Evolutionary conservation across 2,113 vertebrate species (phyloP).

Genomic region (Phyllostomus hastatus): DNA sequence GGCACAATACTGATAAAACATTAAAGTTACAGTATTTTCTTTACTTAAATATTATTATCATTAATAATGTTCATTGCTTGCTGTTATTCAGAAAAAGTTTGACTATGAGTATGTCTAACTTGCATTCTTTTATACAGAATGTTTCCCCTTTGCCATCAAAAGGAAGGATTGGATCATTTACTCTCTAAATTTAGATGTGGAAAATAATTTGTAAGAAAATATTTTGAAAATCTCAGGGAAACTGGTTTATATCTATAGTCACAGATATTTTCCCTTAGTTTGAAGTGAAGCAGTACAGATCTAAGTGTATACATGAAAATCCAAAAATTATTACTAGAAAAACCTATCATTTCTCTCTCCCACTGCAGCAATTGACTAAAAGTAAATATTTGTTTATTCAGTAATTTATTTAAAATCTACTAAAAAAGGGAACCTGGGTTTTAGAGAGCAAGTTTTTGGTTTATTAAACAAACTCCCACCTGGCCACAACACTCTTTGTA

Average conservation of each 20-base stretch:
- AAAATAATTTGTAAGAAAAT: conserved; percentile 48
- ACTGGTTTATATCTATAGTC: conserved; percentile 24
- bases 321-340: conserved; percentile 63
- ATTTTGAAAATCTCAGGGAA: conserved; percentile 55
- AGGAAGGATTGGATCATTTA: not conserved
- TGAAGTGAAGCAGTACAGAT: conserved; percentile 38
- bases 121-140: not conserved
- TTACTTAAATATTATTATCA: not conserved
- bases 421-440: conserved; percentile 61
- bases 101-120: not conserved
- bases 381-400: conserved; percentile 70
- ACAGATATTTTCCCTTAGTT: conserved; percentile 39
- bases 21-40: not conserved
- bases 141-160: not conserved
- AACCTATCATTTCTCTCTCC: conserved; percentile 55
- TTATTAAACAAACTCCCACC: conserved; percentile 56
- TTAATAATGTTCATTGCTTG: not conserved
- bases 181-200: conserved; percentile 45
- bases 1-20: not conserved
- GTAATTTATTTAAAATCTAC: conserved; percentile 67
- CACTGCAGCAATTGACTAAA: conserved; percentile 9
- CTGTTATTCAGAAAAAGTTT: not conserved
- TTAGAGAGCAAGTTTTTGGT: conserved; percentile 62
- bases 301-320: conserved; percentile 43
- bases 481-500: conserved; percentile 58